Percentiles rank a stretch among this genome's conserved stretches.
Evolutionary conservation across 2,888 invertebrate species (phyloP).

Genomic region (Drosophila rubida): DNA sequence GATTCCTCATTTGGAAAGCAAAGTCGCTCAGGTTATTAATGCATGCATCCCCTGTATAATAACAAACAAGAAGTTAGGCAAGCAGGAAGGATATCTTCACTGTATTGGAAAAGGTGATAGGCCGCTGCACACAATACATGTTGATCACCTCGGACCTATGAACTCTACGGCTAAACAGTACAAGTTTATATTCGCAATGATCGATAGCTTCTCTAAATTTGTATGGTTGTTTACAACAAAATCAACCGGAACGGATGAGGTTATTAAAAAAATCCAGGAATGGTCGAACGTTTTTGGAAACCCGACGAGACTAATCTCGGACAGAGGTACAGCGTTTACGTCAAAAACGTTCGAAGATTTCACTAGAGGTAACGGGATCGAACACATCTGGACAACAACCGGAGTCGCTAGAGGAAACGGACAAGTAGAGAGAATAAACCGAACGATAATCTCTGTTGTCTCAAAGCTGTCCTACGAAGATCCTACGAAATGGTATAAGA

Average conservation of each 20-base stretch:
- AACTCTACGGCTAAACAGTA: neutral
- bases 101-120: neutral
- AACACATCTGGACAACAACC: too few species aligned
- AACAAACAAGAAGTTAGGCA: neutral
- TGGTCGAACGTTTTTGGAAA: neutral
- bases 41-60: too few species aligned
- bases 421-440: too few species aligned
- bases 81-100: neutral
- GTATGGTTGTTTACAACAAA: neutral
- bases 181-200: neutral
- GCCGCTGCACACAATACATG: neutral
- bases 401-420: too few species aligned
- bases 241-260: neutral
- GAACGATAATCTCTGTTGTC: too few species aligned
- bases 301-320: neutral
- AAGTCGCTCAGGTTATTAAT: too few species aligned
- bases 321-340: neutral
- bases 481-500: too few species aligned
- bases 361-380: too few species aligned
- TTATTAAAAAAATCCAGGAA: neutral
- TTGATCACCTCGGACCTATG: neutral
- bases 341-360: too few species aligned
- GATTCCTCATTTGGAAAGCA: too few species aligned
- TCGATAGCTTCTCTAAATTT: neutral
- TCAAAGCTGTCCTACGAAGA: too few species aligned